Evolutionary conservation across 1,140 invertebrate species (phyloP), one percentile per base, ranked within the genome.

Genomic region (Pachypsylla venusta): DNA sequence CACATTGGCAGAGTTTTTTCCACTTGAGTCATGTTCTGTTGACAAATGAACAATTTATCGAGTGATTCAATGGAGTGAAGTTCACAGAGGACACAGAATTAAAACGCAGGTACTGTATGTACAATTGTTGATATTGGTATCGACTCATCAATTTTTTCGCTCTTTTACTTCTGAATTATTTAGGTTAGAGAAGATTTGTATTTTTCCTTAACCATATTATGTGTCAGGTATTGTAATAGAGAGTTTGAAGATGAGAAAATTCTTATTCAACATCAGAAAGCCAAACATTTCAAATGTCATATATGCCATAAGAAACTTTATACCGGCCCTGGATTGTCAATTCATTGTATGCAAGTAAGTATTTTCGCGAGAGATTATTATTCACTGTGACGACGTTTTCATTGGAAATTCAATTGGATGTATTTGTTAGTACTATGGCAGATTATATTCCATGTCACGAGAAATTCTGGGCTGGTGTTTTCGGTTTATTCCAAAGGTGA

Each of bases 181-280:
- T n/a, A n/a, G 30, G 10, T 12, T 12, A 12, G 10, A 39, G n/a
- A 12, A n/a, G 30, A 39, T 54, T 14, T 54, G 7, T 54, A n/a
- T 25, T 10, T 2, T 56, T 63, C 62, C 60, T 63, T 59, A 63
- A 56, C 24, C 40, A 57, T 55, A 48, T 7, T 35, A 14, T 59
- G 25, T 58, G 56, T 59, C 39, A 63, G 62, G 62, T 63, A 63
- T 78, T 99, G 97, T 71, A 99, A 99, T 74, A 78, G 97, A 67
- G 97, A 99, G 75, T 99, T 99, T 76, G 97, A 99, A 71, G 97
- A 99, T 77, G 97, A 99, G 73, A 99, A 99, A 73, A 99, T 99
- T 76, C 77, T 99, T n/a, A 96, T 99, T 67, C 96, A 99, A 72
- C 97, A 99, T 75, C 97, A 99, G 73, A 99, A 99, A 75, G 97